A percentile compares a stretch with the other conserved stretches of the same genome.
phyloP scores from a whole-genome alignment of 2,113 vertebrate species.

The Nipponia nippon region DNA sequence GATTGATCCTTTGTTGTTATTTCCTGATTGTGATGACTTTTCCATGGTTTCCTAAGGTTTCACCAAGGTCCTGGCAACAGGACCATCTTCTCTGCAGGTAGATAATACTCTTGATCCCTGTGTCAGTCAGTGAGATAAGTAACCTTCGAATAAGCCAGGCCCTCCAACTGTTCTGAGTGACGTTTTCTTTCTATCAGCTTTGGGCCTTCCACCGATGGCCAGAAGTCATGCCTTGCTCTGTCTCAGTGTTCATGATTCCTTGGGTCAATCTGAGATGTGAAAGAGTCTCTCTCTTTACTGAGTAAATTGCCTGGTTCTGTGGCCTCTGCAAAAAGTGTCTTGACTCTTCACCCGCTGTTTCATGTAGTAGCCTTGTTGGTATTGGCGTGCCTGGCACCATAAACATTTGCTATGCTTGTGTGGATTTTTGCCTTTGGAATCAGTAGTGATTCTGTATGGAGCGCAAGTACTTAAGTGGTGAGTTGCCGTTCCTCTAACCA shows the following conservation, averaged over 20 bases:
- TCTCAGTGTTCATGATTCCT: background rate
- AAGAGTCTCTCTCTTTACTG: background rate
- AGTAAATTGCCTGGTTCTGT: background rate
- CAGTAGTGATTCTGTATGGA: background rate
- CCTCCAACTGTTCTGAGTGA: background rate
- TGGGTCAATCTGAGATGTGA: background rate
- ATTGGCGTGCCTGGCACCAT: too few relatives aligned
- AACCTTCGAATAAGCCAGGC: background rate
- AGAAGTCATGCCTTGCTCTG: background rate
- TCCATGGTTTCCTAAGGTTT: background rate
- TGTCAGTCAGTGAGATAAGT: background rate
- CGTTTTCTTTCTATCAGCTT: background rate
- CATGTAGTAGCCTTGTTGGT: background rate
- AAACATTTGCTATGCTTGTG: too few relatives aligned
- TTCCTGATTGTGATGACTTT: background rate
- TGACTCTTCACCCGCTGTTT: too few relatives aligned
- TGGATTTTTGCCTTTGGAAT: background rate
- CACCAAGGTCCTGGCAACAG: background rate
- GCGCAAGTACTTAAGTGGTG: too few relatives aligned
- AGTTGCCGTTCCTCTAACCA: background rate
- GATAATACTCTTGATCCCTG: background rate
- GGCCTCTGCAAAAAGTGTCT: background rate
- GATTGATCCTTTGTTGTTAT: background rate
- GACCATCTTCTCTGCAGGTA: background rate
- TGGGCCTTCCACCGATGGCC: fast-evolving